Conservation (phyloP, 2,888 invertebrate species). For the Eupithecia insigniata region DNA sequence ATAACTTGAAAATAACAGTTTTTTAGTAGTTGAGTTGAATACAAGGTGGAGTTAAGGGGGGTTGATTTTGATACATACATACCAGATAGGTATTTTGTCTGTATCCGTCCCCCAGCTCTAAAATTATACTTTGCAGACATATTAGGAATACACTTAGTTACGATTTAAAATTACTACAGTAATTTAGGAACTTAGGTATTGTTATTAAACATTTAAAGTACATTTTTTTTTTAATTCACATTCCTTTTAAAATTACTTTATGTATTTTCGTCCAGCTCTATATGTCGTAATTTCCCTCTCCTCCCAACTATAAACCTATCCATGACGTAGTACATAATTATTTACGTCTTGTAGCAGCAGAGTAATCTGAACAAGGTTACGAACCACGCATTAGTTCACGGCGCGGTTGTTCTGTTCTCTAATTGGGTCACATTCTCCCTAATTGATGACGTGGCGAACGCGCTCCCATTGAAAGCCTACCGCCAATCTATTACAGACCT, state of each 20-base stretch:
- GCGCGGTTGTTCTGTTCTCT: slow-evolving; percentile 63
- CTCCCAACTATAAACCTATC: not conserved
- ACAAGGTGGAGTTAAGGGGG: not conserved
- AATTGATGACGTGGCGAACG: slow-evolving; percentile 70
- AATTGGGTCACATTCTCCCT: slow-evolving; percentile 76
- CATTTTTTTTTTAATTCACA: no score
- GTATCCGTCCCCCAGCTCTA: not conserved
- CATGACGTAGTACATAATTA: not conserved
- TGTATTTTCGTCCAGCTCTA: not conserved
- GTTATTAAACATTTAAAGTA: no score
- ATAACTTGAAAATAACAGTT: slow-evolving; percentile 10
- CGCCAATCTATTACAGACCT: slow-evolving; percentile 39
- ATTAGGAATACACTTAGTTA: not conserved
- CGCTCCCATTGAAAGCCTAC: slow-evolving; percentile 52
- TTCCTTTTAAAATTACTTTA: no score
- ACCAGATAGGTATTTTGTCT: not conserved
- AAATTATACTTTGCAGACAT: not conserved
- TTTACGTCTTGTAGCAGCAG: slow-evolving; percentile 51
- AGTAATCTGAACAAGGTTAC: slow-evolving; percentile 69
- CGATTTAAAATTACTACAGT: not conserved
- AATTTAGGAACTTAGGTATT: no score
- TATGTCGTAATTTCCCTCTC: not conserved
- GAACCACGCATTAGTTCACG: slow-evolving; percentile 69
- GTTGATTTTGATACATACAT: not conserved
- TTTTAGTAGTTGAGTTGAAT: not conserved